phyloP scores from a whole-genome alignment of 2,113 vertebrate species.

The Amia ocellicauda region DNA sequence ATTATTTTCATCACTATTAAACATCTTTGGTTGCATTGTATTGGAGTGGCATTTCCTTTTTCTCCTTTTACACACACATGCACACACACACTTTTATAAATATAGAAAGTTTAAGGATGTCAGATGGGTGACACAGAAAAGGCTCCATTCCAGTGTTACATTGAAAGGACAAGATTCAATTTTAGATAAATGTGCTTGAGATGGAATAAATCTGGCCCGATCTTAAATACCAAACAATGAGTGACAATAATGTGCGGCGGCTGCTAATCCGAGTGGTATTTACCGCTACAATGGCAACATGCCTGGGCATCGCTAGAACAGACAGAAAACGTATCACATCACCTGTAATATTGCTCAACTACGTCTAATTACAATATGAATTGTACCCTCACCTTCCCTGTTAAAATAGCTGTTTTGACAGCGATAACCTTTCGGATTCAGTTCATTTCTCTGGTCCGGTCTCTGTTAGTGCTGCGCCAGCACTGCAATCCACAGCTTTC shows the following conservation, averaged over 20 bases:
- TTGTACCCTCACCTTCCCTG: slow-evolving; percentile 9
- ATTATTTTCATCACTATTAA: too few relatives aligned
- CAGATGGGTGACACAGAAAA: too few relatives aligned
- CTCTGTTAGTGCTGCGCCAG: background rate
- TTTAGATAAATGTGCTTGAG: slow-evolving; percentile 24
- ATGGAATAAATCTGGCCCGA: slow-evolving; percentile 24
- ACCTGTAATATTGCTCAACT: slow-evolving; percentile 4
- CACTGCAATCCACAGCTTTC: background rate
- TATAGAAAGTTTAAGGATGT: too few relatives aligned
- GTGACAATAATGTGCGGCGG: slow-evolving; percentile 1
- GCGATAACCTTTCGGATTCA: slow-evolving; percentile 30
- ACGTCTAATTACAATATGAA: slow-evolving; percentile 5
- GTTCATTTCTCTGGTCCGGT: slow-evolving; percentile 23
- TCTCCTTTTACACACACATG: too few relatives aligned
- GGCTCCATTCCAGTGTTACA: too few relatives aligned
- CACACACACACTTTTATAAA: too few relatives aligned
- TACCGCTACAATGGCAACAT: slow-evolving; percentile 3
- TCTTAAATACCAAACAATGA: slow-evolving; percentile 18
- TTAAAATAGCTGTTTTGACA: slow-evolving; percentile 15
- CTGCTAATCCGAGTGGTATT: slow-evolving; percentile 16
- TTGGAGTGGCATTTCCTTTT: too few relatives aligned
- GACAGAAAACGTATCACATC: slow-evolving; percentile 20
- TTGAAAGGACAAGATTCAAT: slow-evolving; percentile 24
- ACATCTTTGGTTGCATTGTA: too few relatives aligned
- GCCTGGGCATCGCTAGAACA: background rate